Evolutionary conservation across 1,140 invertebrate species (phyloP), one percentile per base, ranked within the genome.

Genomic region (Chelonus insularis): DNA sequence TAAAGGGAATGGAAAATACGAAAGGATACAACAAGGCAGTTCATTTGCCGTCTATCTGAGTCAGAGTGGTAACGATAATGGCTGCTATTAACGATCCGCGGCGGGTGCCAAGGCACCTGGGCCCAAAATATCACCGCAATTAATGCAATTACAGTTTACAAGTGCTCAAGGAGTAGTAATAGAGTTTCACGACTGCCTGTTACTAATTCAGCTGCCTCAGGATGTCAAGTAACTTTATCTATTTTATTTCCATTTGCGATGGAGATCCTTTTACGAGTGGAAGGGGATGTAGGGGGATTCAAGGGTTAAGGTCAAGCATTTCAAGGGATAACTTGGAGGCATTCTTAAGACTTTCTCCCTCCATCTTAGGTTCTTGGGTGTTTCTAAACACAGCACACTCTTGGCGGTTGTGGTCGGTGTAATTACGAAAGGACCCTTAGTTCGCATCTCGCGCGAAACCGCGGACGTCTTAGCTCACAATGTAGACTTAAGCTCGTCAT

Each of bases 61-160:
- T 25, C n/a, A 16, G 37, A 57, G 45, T 54, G 55, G 68, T 65
- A 63, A 72, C 72, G 73, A 77, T 80, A 78, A 80, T 77, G 77
- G 75, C 64, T 64, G 75, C 76, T 79, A 77, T 79, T 79, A 79
- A 74, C 78, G 78, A 78, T 71, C 73, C 67, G 66, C 71, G 66
- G 67, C 68, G 68, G 70, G 66, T 51, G 74, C 71, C 72, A 72
- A 71, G 68, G 65, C 77, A 79, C 77, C 77, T 78, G 78, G 76
- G 75, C 75, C 78, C 77, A 76, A 79, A 79, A 80, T 80, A 79
- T 79, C 76, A 74, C 76, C 75, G 69, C 78, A 78, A 80, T 77
- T 78, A 79, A 80, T 75, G 78, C 78, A 80, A 80, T 80, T 80
- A 80, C 74, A 79, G 76, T 78, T 77, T 80, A 75, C 76, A 78